Conservation (phyloP, 2,888 invertebrate species). For the Malacosoma neustria region DNA sequence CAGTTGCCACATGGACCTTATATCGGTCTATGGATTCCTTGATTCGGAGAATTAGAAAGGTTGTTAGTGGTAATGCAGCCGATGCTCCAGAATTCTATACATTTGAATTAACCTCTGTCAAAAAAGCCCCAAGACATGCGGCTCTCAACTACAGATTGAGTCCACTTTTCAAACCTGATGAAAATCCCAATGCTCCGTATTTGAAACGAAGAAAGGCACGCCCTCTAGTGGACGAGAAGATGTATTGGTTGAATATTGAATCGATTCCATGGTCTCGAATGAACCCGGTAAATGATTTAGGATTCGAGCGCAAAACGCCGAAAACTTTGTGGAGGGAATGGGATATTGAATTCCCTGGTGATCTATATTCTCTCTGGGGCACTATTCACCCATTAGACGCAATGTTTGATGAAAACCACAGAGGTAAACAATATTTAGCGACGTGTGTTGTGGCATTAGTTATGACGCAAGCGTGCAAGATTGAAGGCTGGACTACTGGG, state of each 20-base stretch:
- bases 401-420: slow-evolving; percentile 64
- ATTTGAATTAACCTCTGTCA: slow-evolving; percentile 72
- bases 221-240: slow-evolving; percentile 58
- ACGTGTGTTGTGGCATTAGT: slow-evolving; percentile 75
- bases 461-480: slow-evolving; percentile 73
- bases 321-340: slow-evolving; percentile 76
- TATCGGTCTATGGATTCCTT: slow-evolving; percentile 47
- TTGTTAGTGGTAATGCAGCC: slow-evolving; percentile 21
- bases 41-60: slow-evolving; percentile 37
- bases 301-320: slow-evolving; percentile 42
- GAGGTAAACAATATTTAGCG: slow-evolving; percentile 78
- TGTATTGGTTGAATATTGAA: slow-evolving; percentile 62
- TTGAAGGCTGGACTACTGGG: slow-evolving; percentile 77
- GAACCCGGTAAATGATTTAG: slow-evolving; percentile 46
- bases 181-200: slow-evolving; percentile 51
- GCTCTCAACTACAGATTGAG: slow-evolving; percentile 56
- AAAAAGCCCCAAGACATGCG: slow-evolving; percentile 63
- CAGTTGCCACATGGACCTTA: slow-evolving; percentile 62
- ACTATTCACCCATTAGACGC: slow-evolving; percentile 76
- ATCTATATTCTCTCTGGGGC: slow-evolving; percentile 81
- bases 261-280: slow-evolving; percentile 55
- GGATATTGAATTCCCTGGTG: slow-evolving; percentile 80
- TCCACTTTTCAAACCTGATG: slow-evolving; percentile 54
- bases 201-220: slow-evolving; percentile 36
- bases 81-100: slow-evolving; percentile 67